Evolutionary conservation across 2,113 vertebrate species (phyloP).

Genomic region (Podarcis raffonei): DNA sequence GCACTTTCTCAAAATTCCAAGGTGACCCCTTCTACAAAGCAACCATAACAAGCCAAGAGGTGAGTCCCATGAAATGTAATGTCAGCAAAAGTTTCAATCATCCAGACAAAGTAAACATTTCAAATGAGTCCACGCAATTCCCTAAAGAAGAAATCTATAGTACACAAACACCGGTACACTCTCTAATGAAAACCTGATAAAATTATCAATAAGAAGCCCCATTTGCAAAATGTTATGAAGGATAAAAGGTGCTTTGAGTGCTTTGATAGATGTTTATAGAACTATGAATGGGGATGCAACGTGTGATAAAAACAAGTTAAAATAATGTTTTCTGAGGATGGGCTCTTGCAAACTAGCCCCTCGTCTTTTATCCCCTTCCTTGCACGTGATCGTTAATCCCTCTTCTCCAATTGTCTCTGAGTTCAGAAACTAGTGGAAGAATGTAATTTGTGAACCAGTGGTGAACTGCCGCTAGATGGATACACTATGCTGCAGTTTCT

Average conservation of each 20-base stretch:
- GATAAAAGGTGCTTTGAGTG: not conserved
- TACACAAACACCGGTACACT: too few relatives aligned
- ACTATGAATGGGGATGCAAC: not conserved
- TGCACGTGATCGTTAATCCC: not conserved
- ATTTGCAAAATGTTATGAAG: not conserved
- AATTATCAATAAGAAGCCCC: not conserved
- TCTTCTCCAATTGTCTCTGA: not conserved
- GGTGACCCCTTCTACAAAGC: not conserved
- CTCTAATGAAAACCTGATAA: not conserved
- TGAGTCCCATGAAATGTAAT: not conserved
- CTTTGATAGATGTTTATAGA: not conserved
- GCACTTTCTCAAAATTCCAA: too few relatives aligned
- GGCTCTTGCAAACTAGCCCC: not conserved
- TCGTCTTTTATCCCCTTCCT: not conserved
- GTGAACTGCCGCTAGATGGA: conserved; percentile 24
- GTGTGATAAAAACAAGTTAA: not conserved
- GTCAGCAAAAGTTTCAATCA: not conserved
- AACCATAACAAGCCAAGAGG: not conserved
- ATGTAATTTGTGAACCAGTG: not conserved
- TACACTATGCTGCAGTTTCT: conserved; percentile 20
- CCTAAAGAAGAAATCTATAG: not conserved
- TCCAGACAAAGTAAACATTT: not conserved
- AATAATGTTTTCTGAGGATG: not conserved
- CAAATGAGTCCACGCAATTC: not conserved
- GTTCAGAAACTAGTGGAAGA: not conserved